A percentile compares a stretch with the other conserved stretches of the same genome.
Conservation (phyloP, 2,888 invertebrate species). For the Horisme vitalbata region DNA sequence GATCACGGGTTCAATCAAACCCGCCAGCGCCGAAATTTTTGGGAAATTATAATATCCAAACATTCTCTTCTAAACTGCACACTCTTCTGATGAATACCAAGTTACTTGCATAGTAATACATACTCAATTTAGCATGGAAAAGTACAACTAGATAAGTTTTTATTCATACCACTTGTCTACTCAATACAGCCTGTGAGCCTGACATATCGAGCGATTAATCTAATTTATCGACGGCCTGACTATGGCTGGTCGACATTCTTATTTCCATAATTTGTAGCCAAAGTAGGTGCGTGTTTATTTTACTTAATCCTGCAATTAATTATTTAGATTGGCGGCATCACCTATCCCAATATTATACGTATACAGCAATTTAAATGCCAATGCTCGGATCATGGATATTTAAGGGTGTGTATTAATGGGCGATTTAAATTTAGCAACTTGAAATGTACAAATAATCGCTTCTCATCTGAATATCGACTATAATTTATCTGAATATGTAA, state of each 20-base stretch:
- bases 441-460: too few species aligned
- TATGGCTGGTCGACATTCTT: constrained; percentile 23
- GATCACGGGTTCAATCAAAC: too few species aligned
- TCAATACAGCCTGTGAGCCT: constrained; percentile 10
- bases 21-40: too few species aligned
- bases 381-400: neutral
- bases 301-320: constrained; percentile 15
- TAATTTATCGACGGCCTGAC: constrained; percentile 14
- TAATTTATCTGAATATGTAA: too few species aligned
- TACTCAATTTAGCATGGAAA: too few species aligned
- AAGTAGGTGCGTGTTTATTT: constrained; percentile 1
- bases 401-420: neutral
- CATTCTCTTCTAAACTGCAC: too few species aligned
- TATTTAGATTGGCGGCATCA: constrained; percentile 13
- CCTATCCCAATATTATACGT: constrained; percentile 1
- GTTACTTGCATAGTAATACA: too few species aligned
- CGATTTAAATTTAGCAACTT: too few species aligned
- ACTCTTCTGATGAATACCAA: too few species aligned
- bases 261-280: constrained; percentile 15
- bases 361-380: constrained; percentile 3
- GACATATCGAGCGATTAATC: constrained; percentile 21
- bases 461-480: too few species aligned
- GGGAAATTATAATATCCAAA: too few species aligned
- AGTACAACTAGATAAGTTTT: too few species aligned
- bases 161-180: constrained; percentile 6